A percentile compares a stretch with the other conserved stretches of the same genome.
These are phyloP conservation scores for Exaiptasia diaphana DNA, from an alignment of 64 coral and sea anemone genomes.

Conservation along the genomic window DNA sequence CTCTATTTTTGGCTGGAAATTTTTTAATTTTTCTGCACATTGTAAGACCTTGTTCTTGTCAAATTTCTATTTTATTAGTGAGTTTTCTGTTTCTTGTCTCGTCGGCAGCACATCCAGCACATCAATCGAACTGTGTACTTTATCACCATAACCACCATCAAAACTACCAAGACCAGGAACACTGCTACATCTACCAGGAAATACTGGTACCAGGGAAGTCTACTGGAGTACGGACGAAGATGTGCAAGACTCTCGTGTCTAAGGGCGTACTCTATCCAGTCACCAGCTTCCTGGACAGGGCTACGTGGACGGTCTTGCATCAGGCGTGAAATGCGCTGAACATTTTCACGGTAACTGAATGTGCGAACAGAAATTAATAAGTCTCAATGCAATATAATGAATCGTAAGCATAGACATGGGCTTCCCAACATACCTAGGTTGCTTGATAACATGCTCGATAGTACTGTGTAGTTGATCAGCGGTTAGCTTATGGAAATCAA, in stretches of 20 bases:
- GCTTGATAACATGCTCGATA: neutral
- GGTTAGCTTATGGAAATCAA: neutral
- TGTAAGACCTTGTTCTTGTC: too few relatives aligned
- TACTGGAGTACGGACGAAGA: neutral
- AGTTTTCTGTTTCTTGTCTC: neutral
- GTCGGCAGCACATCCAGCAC: neutral
- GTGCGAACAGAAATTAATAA: neutral
- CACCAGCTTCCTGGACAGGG: constrained; percentile 12
- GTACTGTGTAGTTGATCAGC: neutral
- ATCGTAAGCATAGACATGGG: too few relatives aligned
- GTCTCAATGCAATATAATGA: neutral
- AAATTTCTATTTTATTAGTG: too few relatives aligned
- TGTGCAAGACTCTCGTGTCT: neutral
- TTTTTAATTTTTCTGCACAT: too few relatives aligned
- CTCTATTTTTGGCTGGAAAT: too few relatives aligned
- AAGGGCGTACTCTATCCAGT: constrained; percentile 10
- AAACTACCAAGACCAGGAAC: neutral
- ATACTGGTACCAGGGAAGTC: constrained; percentile 4
- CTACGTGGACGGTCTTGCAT: constrained; percentile 5
- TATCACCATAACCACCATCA: neutral
- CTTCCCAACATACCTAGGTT: constrained; percentile 16
- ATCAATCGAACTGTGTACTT: neutral
- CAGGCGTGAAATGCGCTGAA: constrained; percentile 20
- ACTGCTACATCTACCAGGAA: constrained; percentile 10
- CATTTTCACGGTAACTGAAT: constrained; percentile 18